A percentile compares a stretch with the other conserved stretches of the same genome.
Conservation (phyloP, 2,113 vertebrate genomes). For the Mirza zaza region DNA sequence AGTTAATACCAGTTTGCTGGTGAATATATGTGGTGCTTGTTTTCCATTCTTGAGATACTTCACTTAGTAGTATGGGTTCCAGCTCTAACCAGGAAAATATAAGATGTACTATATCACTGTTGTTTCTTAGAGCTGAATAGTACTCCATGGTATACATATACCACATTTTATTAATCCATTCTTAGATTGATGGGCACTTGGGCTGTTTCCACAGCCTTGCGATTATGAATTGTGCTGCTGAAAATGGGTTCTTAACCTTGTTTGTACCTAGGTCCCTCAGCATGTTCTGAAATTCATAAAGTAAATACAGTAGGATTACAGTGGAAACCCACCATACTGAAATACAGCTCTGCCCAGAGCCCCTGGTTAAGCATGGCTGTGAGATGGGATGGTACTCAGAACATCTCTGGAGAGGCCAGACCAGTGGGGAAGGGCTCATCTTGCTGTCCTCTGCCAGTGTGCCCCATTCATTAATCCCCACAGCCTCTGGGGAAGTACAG, state of each 20-base stretch:
- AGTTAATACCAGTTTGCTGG: too few species aligned
- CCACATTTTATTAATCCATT: too few species aligned
- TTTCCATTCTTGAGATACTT: too few species aligned
- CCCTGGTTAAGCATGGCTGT: neutral
- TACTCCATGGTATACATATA: too few species aligned
- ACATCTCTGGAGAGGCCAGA: neutral
- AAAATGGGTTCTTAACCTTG: neutral
- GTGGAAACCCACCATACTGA: neutral
- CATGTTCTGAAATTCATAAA: neutral
- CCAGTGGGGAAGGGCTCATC: neutral
- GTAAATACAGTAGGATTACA: neutral
- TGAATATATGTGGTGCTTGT: too few species aligned
- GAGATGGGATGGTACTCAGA: neutral
- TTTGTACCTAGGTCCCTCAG: neutral
- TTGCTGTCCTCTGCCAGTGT: neutral
- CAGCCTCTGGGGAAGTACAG: neutral
- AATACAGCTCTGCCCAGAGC: neutral
- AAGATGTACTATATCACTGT: too few species aligned
- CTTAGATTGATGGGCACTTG: too few species aligned
- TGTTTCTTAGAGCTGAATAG: too few species aligned
- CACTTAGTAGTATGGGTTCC: too few species aligned
- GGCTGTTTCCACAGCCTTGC: too few species aligned
- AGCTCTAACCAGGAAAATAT: too few species aligned
- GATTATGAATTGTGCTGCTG: too few species aligned
- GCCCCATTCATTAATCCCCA: neutral